Evolutionary conservation across 2,113 vertebrate genomes (phyloP).

Genomic region (Bettongia penicillata): DNA sequence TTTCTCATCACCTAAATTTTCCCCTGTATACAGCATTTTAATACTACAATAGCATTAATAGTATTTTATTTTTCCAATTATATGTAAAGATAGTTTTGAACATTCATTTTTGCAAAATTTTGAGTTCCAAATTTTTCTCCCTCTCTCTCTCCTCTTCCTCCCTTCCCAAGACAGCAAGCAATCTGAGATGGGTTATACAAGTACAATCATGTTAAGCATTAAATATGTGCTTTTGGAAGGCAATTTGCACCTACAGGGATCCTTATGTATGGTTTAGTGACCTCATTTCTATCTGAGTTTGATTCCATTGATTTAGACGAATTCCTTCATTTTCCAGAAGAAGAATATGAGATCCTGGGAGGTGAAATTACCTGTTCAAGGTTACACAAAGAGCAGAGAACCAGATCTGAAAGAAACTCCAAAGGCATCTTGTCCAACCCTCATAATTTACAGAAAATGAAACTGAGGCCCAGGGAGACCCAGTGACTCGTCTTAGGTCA

Average conservation of each 20-base stretch:
- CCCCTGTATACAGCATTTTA: too few relatives aligned
- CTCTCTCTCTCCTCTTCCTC: too few relatives aligned
- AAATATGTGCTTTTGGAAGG: background rate
- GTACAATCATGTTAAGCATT: background rate
- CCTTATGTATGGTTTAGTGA: background rate
- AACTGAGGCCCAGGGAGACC: background rate
- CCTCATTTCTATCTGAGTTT: background rate
- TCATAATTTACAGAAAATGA: background rate
- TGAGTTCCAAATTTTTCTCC: too few relatives aligned
- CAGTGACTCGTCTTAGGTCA: background rate
- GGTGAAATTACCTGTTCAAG: background rate
- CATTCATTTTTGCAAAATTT: too few relatives aligned
- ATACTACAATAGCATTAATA: too few relatives aligned
- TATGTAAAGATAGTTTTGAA: too few relatives aligned
- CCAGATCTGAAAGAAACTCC: background rate
- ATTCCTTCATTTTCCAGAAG: background rate
- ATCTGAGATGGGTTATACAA: too few relatives aligned
- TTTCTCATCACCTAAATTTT: too few relatives aligned
- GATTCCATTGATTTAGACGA: background rate
- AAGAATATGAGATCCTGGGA: background rate
- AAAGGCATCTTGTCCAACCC: background rate
- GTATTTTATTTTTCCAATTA: too few relatives aligned
- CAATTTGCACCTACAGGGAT: background rate
- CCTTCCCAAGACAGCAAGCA: too few relatives aligned
- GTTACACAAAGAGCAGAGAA: background rate